Percentiles rank a stretch among this genome's conserved stretches.
These are phyloP conservation scores for Galagoides demidoff DNA, from an alignment of 2,797 vertebrate genomes.

Conservation along the genomic window DNA sequence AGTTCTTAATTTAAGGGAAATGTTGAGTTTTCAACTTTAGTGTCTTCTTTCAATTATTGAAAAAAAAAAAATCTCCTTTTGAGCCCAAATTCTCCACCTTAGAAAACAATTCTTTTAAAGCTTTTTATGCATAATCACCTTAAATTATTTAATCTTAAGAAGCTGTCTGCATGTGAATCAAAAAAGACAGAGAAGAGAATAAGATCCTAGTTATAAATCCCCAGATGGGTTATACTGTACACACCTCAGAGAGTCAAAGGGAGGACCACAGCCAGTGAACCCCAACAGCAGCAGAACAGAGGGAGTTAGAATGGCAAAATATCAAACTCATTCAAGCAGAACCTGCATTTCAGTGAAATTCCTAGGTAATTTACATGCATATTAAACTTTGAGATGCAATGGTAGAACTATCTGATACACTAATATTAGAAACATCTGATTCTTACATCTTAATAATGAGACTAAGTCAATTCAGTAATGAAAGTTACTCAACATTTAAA, in stretches of 20 bases:
- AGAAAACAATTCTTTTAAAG: background rate
- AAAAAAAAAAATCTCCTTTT: background rate
- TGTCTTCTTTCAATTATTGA: conserved; percentile 44
- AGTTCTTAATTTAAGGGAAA: conserved; percentile 63
- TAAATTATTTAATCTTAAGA: conserved; percentile 39
- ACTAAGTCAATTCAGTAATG: background rate
- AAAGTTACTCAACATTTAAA: conserved; percentile 2
- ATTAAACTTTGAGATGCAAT: background rate
- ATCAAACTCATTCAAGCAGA: background rate
- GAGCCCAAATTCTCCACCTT: background rate
- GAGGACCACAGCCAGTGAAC: background rate
- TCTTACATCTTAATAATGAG: conserved; percentile 26
- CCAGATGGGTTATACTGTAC: background rate
- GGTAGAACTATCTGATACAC: background rate
- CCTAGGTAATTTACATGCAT: background rate
- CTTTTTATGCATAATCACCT: background rate
- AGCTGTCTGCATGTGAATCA: background rate
- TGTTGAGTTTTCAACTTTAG: background rate
- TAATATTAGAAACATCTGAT: background rate
- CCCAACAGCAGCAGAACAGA: background rate
- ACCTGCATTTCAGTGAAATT: background rate
- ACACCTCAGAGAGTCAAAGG: background rate
- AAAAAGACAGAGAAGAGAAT: background rate
- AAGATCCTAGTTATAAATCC: background rate
- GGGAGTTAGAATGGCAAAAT: background rate